phyloP scores from a whole-genome alignment of 2,113 vertebrate species.

The Pituophis catenifer region DNA sequence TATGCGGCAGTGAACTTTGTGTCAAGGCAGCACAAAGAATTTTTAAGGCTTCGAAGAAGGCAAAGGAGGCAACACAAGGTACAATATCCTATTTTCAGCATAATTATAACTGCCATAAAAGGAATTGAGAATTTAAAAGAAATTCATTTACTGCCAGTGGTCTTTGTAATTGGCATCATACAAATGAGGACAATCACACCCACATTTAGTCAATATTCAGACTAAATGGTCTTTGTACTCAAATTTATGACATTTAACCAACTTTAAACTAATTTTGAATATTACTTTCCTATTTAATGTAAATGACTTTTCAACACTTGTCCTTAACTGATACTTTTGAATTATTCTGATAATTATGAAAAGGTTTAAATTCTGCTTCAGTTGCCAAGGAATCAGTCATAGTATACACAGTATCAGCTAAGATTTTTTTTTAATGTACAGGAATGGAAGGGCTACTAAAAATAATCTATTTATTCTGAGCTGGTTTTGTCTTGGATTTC shows the following conservation, averaged over 20 bases:
- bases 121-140: not conserved
- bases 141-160: slow-evolving; percentile 5
- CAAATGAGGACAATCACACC: not conserved
- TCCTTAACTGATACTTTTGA: not conserved
- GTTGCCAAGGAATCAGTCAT: not conserved
- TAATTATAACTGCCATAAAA: not conserved
- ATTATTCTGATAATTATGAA: not conserved
- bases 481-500: slow-evolving; percentile 8
- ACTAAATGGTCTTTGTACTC: not conserved
- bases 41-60: slow-evolving; percentile 89
- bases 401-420: not conserved
- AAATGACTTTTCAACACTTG: not conserved
- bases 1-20: slow-evolving; percentile 99
- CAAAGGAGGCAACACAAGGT: slow-evolving; percentile 92
- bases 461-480: not conserved
- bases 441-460: not conserved
- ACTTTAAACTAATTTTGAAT: not conserved
- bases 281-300: slow-evolving; percentile 4
- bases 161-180: fast-evolving
- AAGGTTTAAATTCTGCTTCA: not conserved
- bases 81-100: slow-evolving; percentile 26
- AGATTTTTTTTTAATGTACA: not conserved
- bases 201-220: not conserved
- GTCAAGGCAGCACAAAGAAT: slow-evolving; percentile 98
- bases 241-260: not conserved